Evolutionary conservation across 2,113 vertebrate genomes (phyloP).

Genomic region (Pygoscelis adeliae): DNA sequence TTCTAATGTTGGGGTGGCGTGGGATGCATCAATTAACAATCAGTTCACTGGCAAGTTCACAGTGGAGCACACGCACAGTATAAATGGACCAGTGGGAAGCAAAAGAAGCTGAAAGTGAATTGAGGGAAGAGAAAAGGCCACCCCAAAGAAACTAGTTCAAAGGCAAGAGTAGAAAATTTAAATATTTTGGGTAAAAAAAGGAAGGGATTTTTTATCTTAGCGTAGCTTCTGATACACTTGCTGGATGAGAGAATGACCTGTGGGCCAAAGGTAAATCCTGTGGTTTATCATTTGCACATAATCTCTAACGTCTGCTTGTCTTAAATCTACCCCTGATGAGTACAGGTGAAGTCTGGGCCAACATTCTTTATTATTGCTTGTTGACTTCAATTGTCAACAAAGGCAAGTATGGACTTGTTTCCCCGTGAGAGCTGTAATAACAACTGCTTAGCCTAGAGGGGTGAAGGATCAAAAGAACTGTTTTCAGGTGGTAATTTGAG

Average conservation of each 20-base stretch:
- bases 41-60: not conserved
- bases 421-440: not conserved
- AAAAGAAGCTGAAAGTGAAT: not conserved
- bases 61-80: not conserved
- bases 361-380: constrained; percentile 35
- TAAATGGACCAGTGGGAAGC: not conserved
- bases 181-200: not conserved
- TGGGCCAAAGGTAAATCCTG: not conserved
- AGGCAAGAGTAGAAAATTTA: not conserved
- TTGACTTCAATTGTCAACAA: constrained; percentile 41
- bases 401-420: constrained; percentile 20
- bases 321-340: not conserved
- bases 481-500: constrained; percentile 26
- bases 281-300: not conserved
- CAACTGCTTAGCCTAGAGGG: constrained; percentile 41
- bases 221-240: not conserved
- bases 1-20: not conserved
- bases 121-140: not conserved
- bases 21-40: not conserved
- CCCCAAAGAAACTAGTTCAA: not conserved
- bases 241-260: not conserved
- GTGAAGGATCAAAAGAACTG: constrained; percentile 43
- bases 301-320: not conserved
- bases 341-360: constrained; percentile 56
- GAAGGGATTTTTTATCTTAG: not conserved